These are phyloP conservation scores for Grus americana DNA, from an alignment of 2,113 vertebrate species.

Conservation along the genomic window DNA sequence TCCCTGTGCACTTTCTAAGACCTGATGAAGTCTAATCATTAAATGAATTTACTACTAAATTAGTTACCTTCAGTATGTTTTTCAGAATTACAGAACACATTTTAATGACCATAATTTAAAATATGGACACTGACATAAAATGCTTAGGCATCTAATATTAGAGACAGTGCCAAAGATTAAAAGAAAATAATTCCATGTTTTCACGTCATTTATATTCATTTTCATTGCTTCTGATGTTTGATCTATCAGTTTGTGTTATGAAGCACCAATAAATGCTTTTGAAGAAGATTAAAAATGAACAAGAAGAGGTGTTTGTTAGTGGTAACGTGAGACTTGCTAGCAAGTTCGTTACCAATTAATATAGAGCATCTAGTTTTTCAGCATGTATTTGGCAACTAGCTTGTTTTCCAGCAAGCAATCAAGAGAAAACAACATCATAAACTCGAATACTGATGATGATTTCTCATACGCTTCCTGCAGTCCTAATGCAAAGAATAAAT, in stretches of 20 bases:
- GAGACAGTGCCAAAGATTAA: slow-evolving; percentile 17
- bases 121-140: neutral
- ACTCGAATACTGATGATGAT: neutral
- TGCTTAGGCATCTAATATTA: neutral
- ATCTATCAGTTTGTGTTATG: slow-evolving; percentile 59
- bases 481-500: neutral
- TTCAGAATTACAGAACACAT: neutral
- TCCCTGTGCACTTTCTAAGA: neutral
- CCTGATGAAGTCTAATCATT: neutral
- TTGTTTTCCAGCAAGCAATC: neutral
- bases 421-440: neutral
- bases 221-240: slow-evolving; percentile 43
- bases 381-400: neutral
- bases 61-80: neutral
- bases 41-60: neutral
- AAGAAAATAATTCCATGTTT: slow-evolving; percentile 17
- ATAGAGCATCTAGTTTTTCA: neutral
- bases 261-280: slow-evolving; percentile 35
- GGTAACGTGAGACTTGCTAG: neutral
- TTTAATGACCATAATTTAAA: neutral
- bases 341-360: slow-evolving; percentile 16
- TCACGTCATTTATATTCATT: slow-evolving; percentile 44
- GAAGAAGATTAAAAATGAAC: slow-evolving; percentile 44
- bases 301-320: neutral
- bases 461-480: neutral